Conservation (phyloP, 2,888 invertebrate species). For the Spisula subtruncata region DNA sequence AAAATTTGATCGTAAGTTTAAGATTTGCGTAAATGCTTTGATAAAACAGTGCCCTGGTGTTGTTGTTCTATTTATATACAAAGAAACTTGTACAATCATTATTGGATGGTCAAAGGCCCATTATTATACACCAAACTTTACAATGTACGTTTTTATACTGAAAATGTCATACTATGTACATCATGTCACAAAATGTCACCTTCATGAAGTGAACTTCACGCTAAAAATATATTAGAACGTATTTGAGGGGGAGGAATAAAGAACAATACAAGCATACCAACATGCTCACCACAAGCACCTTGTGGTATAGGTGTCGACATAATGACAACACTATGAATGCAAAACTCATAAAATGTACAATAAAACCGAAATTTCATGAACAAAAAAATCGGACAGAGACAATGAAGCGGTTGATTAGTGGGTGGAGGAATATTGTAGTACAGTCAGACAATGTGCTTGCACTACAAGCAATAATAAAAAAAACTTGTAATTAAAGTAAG, state of each 20-base stretch:
- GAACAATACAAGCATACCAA: slow-evolving; percentile 4
- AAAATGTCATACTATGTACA: slow-evolving; percentile 10
- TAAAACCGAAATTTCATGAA: slow-evolving; percentile 17
- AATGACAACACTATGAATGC: slow-evolving; percentile 23
- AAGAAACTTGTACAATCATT: background rate
- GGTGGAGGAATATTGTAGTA: background rate
- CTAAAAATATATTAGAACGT: background rate
- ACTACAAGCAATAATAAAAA: background rate
- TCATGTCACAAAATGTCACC: background rate
- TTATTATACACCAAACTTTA: background rate
- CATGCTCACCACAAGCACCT: background rate
- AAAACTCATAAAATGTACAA: slow-evolving; percentile 11
- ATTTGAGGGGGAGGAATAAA: slow-evolving; percentile 14
- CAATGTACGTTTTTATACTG: background rate
- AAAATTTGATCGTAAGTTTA: too few relatives aligned
- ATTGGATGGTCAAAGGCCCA: background rate
- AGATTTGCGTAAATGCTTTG: too few relatives aligned
- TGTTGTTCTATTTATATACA: background rate
- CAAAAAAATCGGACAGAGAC: background rate
- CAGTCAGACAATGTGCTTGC: background rate
- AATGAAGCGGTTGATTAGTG: background rate
- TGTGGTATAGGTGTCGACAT: slow-evolving; percentile 19
- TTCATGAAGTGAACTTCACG: slow-evolving; percentile 4
- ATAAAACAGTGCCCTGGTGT: background rate
- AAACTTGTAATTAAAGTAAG: too few relatives aligned